Percentiles rank a stretch among this genome's conserved stretches.
Conservation (phyloP, 2,888 invertebrate genomes). For the Fabriciana adippe region DNA sequence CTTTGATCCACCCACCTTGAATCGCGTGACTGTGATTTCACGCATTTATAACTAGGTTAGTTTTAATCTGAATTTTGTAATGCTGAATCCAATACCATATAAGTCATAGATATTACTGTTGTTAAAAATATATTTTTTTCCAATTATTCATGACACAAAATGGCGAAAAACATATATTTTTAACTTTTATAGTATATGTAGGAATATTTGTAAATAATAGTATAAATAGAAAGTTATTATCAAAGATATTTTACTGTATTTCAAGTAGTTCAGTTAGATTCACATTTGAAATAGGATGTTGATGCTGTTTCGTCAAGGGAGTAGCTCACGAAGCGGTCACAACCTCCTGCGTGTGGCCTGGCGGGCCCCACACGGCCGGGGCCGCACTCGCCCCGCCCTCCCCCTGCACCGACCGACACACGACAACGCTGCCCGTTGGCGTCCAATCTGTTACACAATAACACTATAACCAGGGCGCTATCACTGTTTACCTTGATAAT, state of each 20-base stretch:
- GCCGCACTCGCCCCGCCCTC: slow-evolving; percentile 81
- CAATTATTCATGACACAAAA: slow-evolving; percentile 2
- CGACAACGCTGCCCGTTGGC: slow-evolving; percentile 79
- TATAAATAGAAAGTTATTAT: background rate
- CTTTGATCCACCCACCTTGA: slow-evolving; percentile 82
- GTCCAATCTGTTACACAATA: slow-evolving; percentile 79
- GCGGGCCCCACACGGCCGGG: slow-evolving; percentile 83
- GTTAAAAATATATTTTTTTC: background rate
- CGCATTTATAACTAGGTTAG: slow-evolving; percentile 53
- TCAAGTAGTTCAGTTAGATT: background rate
- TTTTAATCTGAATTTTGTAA: slow-evolving; percentile 19
- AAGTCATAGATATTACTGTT: background rate
- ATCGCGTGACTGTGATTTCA: slow-evolving; percentile 76
- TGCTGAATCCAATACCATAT: background rate
- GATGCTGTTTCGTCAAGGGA: slow-evolving; percentile 72
- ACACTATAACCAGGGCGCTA: slow-evolving; percentile 64
- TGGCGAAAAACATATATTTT: slow-evolving; percentile 11
- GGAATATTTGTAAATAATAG: background rate
- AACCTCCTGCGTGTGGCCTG: slow-evolving; percentile 83
- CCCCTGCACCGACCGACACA: slow-evolving; percentile 77
- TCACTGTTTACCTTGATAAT: slow-evolving; percentile 71
- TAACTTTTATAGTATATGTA: background rate
- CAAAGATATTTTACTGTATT: background rate
- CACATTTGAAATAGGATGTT: slow-evolving; percentile 28
- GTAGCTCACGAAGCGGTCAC: slow-evolving; percentile 82